Evolutionary conservation across 2,113 vertebrate species (phyloP), one percentile per base, ranked within the genome.

Genomic region (Oryzias javanicus): DNA sequence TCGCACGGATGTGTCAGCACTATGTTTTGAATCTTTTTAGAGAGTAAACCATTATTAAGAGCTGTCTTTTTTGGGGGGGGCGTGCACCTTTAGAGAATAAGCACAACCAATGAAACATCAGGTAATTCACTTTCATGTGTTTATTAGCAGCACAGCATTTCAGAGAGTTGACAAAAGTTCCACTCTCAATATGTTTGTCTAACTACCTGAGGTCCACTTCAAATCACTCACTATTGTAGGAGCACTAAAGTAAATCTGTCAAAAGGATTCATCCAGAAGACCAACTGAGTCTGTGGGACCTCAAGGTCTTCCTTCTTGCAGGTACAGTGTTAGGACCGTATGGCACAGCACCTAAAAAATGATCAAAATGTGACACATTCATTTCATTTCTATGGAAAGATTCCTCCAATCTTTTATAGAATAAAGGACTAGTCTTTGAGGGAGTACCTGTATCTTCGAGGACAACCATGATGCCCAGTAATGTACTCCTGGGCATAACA

Each of bases 401-500:
- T 55, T 52, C 1, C 10, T 12, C 18, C 17, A 1, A 8, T n/a
- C 14, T 24, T 42, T 5, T 19, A 6, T 1, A 19, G n/a, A 47
- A 46, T 10, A 46, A n/a, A n/a, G 16, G 4, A 3, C 5, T 13
- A 16, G 63, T 61, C 6, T 15, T 12, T 44, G 22, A 41, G 42
- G 44, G 4, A 50, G 45, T 77, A 90, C 91, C 86, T 90, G 81
- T 90, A 91, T 91, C 84, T 83, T 4, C 86, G 76, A 60, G 90
- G 89, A 59, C 90, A 92, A 16, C 87, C 89, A 19, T 90, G 90
- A 76, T 91, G 86, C 57, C 88, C 85, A 1, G 89, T 67, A 3
- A 81, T 82, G 61, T 91, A 91, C 76, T 92, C 89, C 57, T 89
- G 85, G 50, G 89, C 86, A 79, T 88, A 81, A 58, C 91, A 92